These are phyloP conservation scores for Amblyjoppa fuscipennis DNA, from an alignment of 2,888 invertebrate genomes.

Conservation along the genomic window DNA sequence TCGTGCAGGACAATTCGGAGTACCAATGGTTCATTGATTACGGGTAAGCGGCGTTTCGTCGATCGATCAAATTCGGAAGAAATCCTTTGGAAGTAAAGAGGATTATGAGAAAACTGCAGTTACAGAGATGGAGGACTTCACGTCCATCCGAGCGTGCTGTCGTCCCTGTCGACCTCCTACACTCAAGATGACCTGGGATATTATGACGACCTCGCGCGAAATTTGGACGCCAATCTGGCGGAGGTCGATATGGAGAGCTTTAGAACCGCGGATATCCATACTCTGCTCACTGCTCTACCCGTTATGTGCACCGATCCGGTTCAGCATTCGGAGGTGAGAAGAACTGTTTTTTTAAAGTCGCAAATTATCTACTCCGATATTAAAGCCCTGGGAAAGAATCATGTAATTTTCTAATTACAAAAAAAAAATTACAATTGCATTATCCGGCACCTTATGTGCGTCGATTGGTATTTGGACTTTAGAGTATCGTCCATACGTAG, in stretches of 20 bases:
- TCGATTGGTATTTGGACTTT: not conserved
- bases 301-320: constrained; percentile 87
- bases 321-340: constrained; percentile 83
- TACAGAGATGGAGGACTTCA: constrained; percentile 92
- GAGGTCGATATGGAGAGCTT: constrained; percentile 98
- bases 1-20: constrained; percentile 94
- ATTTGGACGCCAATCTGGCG: constrained; percentile 96
- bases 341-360: not conserved
- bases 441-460: not conserved
- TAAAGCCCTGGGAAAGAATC: constrained; percentile 12
- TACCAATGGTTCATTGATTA: constrained; percentile 97
- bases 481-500: not conserved
- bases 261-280: constrained; percentile 95
- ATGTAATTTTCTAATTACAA: constrained; percentile 29
- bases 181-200: constrained; percentile 89
- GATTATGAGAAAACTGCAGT: constrained; percentile 83
- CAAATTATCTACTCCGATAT: not conserved
- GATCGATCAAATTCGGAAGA: not conserved
- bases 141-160: constrained; percentile 93
- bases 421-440: constrained; percentile 15
- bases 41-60: constrained; percentile 87
- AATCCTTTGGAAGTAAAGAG: constrained; percentile 15
- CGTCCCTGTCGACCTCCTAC: constrained; percentile 93
- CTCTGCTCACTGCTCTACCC: constrained; percentile 92
- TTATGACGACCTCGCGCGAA: constrained; percentile 94